Percentiles rank a stretch among this genome's conserved stretches.
These are phyloP conservation scores for Gymnarchus niloticus DNA, from an alignment of 2,113 vertebrate genomes.

Conservation along the genomic window DNA sequence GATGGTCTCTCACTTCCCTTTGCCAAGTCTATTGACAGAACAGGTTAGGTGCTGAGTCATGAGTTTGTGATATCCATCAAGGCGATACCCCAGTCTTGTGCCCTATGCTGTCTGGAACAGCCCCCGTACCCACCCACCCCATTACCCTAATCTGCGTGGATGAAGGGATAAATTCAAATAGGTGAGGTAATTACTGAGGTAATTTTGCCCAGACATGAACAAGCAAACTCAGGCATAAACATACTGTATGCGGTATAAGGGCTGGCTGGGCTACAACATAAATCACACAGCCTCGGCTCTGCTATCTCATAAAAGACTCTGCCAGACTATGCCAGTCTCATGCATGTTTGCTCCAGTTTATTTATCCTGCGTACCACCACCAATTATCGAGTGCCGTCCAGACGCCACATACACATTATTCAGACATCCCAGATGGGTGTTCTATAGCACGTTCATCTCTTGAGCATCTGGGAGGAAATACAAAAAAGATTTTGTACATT, in stretches of 20 bases:
- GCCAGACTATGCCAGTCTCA: conserved; percentile 30
- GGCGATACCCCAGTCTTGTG: too few relatives aligned
- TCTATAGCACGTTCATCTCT: neutral
- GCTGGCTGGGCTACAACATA: conserved; percentile 25
- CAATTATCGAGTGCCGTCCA: neutral
- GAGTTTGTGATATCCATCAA: too few relatives aligned
- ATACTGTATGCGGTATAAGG: conserved; percentile 15
- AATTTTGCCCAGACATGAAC: neutral
- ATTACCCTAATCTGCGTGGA: too few relatives aligned
- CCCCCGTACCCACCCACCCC: too few relatives aligned
- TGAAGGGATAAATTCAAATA: neutral
- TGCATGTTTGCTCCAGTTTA: conserved; percentile 24
- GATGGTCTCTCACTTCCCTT: too few relatives aligned
- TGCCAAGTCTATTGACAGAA: too few relatives aligned
- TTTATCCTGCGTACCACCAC: conserved; percentile 31
- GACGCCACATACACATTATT: conserved; percentile 39
- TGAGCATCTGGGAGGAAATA: too few relatives aligned
- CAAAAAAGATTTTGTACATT: neutral
- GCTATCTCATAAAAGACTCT: conserved; percentile 38
- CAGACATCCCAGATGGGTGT: conserved; percentile 11
- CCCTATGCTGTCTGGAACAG: too few relatives aligned
- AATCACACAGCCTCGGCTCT: conserved; percentile 32
- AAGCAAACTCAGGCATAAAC: neutral
- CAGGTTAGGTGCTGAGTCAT: too few relatives aligned
- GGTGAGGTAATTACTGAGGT: too few relatives aligned